These are phyloP conservation scores for Lamellibrachia columna DNA, from an alignment of 2,888 invertebrate species.

Conservation along the genomic window DNA sequence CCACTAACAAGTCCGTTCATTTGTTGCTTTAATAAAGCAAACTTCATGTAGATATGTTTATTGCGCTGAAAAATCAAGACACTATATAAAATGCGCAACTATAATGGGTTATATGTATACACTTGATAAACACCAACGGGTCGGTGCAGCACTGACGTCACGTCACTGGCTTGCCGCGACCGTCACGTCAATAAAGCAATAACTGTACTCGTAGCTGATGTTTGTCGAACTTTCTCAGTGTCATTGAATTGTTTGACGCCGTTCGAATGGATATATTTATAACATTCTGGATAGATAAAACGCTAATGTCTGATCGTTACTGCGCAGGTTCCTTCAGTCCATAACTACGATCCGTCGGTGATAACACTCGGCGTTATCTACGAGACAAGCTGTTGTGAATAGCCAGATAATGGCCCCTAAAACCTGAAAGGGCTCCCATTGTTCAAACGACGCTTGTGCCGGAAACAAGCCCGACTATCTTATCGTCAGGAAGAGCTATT, in stretches of 20 bases:
- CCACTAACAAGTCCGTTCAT: too few relatives aligned
- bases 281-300: conserved; percentile 4
- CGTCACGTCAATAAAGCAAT: neutral
- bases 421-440: neutral
- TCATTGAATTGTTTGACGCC: too few relatives aligned
- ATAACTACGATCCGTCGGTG: neutral
- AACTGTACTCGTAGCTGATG: neutral
- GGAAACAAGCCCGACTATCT: neutral
- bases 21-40: too few relatives aligned
- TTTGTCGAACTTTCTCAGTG: neutral
- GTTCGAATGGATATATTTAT: neutral
- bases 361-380: neutral
- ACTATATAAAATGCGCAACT: too few relatives aligned
- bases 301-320: neutral
- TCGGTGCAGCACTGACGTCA: neutral
- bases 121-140: neutral
- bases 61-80: too few relatives aligned
- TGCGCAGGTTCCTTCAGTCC: neutral
- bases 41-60: too few relatives aligned
- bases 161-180: neutral
- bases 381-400: neutral
- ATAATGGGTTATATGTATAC: too few relatives aligned
- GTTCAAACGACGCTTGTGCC: neutral
- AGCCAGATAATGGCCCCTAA: neutral
- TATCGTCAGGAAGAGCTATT: neutral